Conservation (phyloP, 2,113 vertebrate species). For the Vidua chalybeata region DNA sequence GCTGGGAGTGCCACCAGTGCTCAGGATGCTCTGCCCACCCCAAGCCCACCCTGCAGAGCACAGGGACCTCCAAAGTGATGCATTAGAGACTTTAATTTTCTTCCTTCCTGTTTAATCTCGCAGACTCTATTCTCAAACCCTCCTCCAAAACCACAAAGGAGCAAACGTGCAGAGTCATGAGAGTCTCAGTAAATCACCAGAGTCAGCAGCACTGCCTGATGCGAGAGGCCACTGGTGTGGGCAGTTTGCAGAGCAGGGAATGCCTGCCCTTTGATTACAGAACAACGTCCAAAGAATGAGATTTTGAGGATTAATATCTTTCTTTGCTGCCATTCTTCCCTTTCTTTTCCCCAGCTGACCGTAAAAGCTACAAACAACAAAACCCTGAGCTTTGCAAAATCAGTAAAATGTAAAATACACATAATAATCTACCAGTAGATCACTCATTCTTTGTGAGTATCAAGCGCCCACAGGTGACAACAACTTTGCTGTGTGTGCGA, state of each 20-base stretch:
- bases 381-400: neutral
- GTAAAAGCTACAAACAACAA: neutral
- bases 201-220: neutral
- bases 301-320: neutral
- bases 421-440: neutral
- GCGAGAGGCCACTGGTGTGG: neutral
- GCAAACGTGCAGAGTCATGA: neutral
- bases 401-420: neutral
- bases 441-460: neutral
- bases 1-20: rapidly evolving
- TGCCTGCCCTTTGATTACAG: neutral
- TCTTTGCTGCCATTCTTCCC: neutral
- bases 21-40: neutral
- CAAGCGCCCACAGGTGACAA: neutral
- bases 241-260: neutral
- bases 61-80: rapidly evolving
- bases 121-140: neutral
- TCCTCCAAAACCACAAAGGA: neutral
- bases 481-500: rapidly evolving
- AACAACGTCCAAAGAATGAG: neutral
- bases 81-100: rapidly evolving
- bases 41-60: neutral
- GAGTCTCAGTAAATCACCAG: neutral
- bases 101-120: neutral
- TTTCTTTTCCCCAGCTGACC: neutral